Evolutionary conservation across 2,113 vertebrate species (phyloP).

Genomic region (Balaeniceps rex): DNA sequence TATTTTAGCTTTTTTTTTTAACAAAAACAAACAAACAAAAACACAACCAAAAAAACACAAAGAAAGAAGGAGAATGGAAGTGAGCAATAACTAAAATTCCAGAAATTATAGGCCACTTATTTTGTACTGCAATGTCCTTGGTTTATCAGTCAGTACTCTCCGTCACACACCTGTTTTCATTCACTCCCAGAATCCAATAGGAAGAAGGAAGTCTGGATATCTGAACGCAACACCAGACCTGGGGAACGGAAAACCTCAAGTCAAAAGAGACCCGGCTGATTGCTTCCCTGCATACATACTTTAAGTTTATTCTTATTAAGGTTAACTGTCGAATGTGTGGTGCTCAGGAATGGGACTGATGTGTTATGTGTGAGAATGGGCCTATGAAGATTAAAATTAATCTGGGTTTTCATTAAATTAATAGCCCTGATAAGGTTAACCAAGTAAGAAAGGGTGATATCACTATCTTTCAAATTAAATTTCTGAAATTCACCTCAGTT

Average conservation of each 20-base stretch:
- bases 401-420: constrained; percentile 24
- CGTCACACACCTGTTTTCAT: background rate
- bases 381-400: constrained; percentile 16
- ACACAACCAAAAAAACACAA: background rate
- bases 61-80: background rate
- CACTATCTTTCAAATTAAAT: constrained; percentile 20
- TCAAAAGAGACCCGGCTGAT: background rate
- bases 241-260: background rate
- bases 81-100: background rate
- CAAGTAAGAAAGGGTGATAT: constrained; percentile 3
- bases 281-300: background rate
- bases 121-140: background rate
- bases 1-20: background rate
- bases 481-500: background rate
- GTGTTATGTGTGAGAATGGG: background rate
- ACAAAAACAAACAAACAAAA: background rate
- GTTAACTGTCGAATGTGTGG: background rate
- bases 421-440: constrained; percentile 1
- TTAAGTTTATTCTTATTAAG: background rate
- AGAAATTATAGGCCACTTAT: background rate
- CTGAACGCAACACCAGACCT: background rate
- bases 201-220: background rate
- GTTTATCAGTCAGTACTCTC: background rate
- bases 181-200: background rate
- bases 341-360: background rate